Base-by-base conservation (phyloP, 2,888 invertebrate genomes). In the Molorchus minor region DNA sequence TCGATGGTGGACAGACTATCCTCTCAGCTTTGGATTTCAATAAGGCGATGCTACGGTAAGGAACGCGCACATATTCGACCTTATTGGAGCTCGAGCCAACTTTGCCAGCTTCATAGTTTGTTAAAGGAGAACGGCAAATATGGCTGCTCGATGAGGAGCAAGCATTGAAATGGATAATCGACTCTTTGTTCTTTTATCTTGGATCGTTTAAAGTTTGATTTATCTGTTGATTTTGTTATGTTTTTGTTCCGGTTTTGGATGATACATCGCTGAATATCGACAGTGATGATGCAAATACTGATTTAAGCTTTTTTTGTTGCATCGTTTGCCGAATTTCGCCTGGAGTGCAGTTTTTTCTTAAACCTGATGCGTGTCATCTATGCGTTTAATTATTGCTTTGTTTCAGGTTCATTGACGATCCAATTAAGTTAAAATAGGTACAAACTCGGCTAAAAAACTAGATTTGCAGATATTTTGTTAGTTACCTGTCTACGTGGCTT, bases 11-110 rank as follows among this genome's bases (percentile, higher is more conserved):
- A 36, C 25, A 55, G 55, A 55, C 45, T 38, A 45, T 45, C 46
- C 55, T 41, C 29, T 30, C 55, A 40, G 29, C 21, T 33, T 43
- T 51, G 33, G 21, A 8, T 7, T 33, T 79, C 82, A 77, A 79
- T 82, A 79, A 81, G 82, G 84, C 80, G 81, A 80, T 80, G 79
- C 81, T 81, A 79, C 80, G 82, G 80, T 80, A 75, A 75, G 81
- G 80, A 82, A 82, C 80, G 62, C 81, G 81, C 81, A 81, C 81
- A 84, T 83, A 83, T 82, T 84, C 84, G 84, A 84, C 84, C 84
- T 84, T 84, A 84, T 82, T 82, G 83, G 83, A 82, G 82, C 20
- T 43, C 51, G 44, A 20, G 46, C 59, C 62, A 62, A 54, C 56
- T 44, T 51, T 58, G 55, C 60, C 47, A 60, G 56, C 59, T 54